Base-by-base conservation (phyloP, 1,140 invertebrate genomes). In the Macrobrachium nipponense region DNA sequence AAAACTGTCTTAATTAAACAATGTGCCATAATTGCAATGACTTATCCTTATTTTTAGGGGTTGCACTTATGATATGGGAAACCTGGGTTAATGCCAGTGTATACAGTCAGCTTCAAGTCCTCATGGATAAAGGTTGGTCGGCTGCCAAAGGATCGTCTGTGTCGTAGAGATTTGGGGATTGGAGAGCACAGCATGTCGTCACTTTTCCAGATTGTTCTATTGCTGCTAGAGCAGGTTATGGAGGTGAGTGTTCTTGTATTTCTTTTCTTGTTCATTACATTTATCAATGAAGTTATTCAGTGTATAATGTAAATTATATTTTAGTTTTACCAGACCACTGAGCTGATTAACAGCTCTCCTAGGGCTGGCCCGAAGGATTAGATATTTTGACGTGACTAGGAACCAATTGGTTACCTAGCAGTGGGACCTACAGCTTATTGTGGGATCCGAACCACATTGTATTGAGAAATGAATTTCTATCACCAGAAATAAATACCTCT, bases 101-200 rank as follows among this genome's bases (percentile, higher is more conserved):
- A 90, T 92, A 62, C 90, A 91, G 80, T 89, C 90, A 23, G 87
- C 91, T 27, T 91, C 91, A 43, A 79, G 90, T 64, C 89, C n/a
- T 93, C 0, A 92, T 93, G 89, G 92, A 93, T 83, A 93, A 93
- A 87, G 92, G 92, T 68, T 88, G 92, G 92, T 10, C 92, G 92
- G 85, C 89, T 90, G 44, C 92, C 92, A 23, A 93, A 93, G 89
- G 92, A 93, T 80, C 89, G 92, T 81, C 87, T 93, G 14, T 92
- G 91, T 89, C 90, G 90, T 87, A 92, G 91, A 61, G 89, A 92
- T 84, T 23, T 92, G 89, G 91, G 91, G 62, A 91, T 93, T 82
- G 90, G 90, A 88, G 92, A 92, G 79, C 87, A 82, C 10, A 89
- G 88, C 81, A 82, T 92, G 44, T 88, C 90, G 60, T 86, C 87